A percentile compares a stretch with the other conserved stretches of the same genome.
phyloP scores from a whole-genome alignment of 2,113 vertebrate species.

The Oncorhynchus keta region DNA sequence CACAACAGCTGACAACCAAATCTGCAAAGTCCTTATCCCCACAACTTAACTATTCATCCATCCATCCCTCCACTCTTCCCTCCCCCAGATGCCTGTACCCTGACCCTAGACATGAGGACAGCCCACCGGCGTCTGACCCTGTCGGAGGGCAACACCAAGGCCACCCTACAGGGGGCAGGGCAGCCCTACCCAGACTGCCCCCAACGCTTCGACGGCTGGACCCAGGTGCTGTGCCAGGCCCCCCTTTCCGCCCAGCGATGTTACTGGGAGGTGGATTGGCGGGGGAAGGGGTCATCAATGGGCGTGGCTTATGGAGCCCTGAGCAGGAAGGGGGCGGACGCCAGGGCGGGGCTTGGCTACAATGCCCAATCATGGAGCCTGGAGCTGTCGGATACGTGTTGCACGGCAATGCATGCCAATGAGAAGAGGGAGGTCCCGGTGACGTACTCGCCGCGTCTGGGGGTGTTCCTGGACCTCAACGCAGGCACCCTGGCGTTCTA shows the following conservation, averaged over 20 bases:
- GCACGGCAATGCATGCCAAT: slow-evolving; percentile 80
- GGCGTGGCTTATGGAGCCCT: slow-evolving; percentile 73
- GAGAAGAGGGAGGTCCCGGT: slow-evolving; percentile 73
- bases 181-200: slow-evolving; percentile 51
- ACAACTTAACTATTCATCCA: no score
- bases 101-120: slow-evolving; percentile 69
- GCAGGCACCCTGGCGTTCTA: slow-evolving; percentile 73
- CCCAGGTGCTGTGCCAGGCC: slow-evolving; percentile 72
- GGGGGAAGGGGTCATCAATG: slow-evolving; percentile 73
- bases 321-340: slow-evolving; percentile 72
- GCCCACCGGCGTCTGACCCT: slow-evolving; percentile 69
- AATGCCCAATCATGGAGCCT: slow-evolving; percentile 83
- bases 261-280: slow-evolving; percentile 81
- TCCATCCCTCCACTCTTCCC: background rate
- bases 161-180: slow-evolving; percentile 54
- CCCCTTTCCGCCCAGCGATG: slow-evolving; percentile 70
- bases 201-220: slow-evolving; percentile 75
- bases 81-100: slow-evolving; percentile 46
- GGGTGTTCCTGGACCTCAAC: slow-evolving; percentile 72
- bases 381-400: slow-evolving; percentile 80
- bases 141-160: slow-evolving; percentile 68
- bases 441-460: slow-evolving; percentile 74
- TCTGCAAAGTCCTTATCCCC: no score
- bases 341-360: slow-evolving; percentile 75
- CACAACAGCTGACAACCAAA: no score